Conservation (phyloP, 2,888 invertebrate species). For the Agrochola macilenta region DNA sequence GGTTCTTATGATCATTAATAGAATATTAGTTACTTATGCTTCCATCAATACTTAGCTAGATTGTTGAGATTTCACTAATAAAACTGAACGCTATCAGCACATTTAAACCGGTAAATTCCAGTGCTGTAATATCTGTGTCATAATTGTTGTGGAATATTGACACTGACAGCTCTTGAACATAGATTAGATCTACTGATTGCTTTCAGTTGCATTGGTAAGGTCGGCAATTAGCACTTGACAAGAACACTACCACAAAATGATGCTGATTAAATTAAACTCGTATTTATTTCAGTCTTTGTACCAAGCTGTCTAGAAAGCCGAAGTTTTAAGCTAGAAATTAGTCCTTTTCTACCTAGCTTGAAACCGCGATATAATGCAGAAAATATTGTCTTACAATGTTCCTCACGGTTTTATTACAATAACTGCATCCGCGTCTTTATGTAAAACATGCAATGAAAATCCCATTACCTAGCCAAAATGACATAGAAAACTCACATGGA, state of each 20-base stretch:
- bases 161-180: no score
- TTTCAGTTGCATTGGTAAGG: no score
- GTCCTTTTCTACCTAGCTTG: not conserved
- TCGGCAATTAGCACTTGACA: not conserved
- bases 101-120: no score
- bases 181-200: no score
- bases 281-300: not conserved
- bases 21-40: not conserved
- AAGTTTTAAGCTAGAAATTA: not conserved
- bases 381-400: conserved; percentile 1
- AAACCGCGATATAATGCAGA: not conserved
- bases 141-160: no score
- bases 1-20: not conserved
- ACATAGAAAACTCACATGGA: conserved; percentile 42
- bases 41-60: not conserved
- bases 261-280: not conserved
- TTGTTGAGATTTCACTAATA: not conserved
- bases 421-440: conserved; percentile 11
- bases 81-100: no score
- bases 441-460: conserved; percentile 38
- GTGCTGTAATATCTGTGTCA: no score
- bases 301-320: not conserved
- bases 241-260: not conserved
- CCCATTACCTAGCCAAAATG: conserved; percentile 34
- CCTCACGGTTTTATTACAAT: not conserved